phyloP scores from a whole-genome alignment of 2,888 invertebrate species.

The Plagiodera versicolora region DNA sequence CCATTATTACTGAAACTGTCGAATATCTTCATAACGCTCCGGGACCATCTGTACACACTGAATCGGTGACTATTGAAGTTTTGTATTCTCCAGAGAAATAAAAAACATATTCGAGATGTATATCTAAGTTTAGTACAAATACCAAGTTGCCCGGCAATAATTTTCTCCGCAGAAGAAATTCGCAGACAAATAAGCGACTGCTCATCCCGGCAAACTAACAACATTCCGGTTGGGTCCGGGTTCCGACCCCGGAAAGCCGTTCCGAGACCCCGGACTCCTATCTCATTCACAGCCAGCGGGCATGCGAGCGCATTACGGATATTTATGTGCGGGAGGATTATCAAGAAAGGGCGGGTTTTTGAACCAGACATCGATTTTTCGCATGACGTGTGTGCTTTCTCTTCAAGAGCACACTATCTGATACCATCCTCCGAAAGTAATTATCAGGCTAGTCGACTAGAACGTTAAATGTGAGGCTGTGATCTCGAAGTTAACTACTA shows the following conservation, averaged over 20 bases:
- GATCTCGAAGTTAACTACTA: no score
- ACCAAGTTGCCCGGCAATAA: neutral
- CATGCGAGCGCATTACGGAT: conserved; percentile 54
- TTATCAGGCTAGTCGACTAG: conserved; percentile 16
- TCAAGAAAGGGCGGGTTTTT: conserved; percentile 53
- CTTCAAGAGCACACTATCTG: conserved; percentile 41
- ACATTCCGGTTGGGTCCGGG: conserved; percentile 31
- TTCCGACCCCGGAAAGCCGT: conserved; percentile 29
- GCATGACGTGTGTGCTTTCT: conserved; percentile 43
- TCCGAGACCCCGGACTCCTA: conserved; percentile 41
- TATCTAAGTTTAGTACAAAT: neutral
- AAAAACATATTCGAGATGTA: no score
- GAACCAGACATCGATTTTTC: conserved; percentile 53
- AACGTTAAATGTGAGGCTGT: no score
- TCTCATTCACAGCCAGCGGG: conserved; percentile 56
- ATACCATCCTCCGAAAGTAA: conserved; percentile 29
- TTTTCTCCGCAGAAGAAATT: neutral
- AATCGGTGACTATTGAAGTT: no score
- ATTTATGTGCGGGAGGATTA: conserved; percentile 54
- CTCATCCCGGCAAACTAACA: conserved; percentile 18
- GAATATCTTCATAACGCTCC: no score
- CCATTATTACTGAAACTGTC: no score
- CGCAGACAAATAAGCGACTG: conserved; percentile 13
- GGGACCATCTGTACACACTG: no score
- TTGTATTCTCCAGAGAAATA: no score